phyloP scores from a whole-genome alignment of 2,113 vertebrate species.

The Dasyurus viverrinus region DNA sequence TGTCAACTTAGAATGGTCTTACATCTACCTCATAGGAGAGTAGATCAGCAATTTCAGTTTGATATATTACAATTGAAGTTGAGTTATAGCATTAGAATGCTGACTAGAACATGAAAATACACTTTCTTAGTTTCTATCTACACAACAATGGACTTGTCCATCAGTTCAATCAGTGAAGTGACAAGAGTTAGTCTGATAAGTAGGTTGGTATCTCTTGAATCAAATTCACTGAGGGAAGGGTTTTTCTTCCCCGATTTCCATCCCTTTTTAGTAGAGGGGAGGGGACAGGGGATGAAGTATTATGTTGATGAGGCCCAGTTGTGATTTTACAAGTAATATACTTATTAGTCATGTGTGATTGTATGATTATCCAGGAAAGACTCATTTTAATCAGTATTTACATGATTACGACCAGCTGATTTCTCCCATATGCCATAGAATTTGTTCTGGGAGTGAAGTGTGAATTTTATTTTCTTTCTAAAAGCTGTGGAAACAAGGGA shows the following conservation, averaged over 20 bases:
- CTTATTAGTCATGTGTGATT: neutral
- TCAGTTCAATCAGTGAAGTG: neutral
- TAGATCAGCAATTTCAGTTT: too few species aligned
- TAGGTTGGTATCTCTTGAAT: neutral
- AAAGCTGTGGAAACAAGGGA: neutral
- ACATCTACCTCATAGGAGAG: neutral
- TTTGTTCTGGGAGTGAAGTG: neutral
- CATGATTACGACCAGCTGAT: neutral
- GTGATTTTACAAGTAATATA: neutral
- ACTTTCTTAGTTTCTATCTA: neutral
- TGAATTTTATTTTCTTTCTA: neutral
- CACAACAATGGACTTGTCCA: neutral
- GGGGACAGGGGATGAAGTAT: neutral
- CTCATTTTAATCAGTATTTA: neutral
- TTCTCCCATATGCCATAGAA: neutral
- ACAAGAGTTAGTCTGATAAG: neutral
- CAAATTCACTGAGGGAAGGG: neutral
- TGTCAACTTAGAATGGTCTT: neutral
- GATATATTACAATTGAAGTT: neutral
- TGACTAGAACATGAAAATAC: neutral
- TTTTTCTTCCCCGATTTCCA: neutral
- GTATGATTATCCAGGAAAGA: neutral
- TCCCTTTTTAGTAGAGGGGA: neutral
- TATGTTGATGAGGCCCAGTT: neutral
- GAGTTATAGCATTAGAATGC: neutral